These are phyloP conservation scores for Oryzias woworae DNA, from an alignment of 2,113 vertebrate genomes.

Conservation along the genomic window DNA sequence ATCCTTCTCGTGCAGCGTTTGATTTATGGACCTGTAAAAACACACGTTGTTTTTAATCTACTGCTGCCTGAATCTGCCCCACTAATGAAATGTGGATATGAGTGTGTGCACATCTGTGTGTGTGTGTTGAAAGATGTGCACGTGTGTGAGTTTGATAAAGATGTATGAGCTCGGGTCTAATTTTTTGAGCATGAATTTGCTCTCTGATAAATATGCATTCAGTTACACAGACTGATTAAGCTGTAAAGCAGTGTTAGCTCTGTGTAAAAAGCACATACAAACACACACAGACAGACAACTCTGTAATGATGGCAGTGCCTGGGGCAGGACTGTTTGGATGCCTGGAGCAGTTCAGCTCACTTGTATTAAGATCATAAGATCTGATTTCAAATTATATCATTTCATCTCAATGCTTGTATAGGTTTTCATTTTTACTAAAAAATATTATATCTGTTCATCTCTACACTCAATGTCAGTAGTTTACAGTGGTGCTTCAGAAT, in stretches of 20 bases:
- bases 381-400: conserved; percentile 41
- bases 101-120: conserved; percentile 33
- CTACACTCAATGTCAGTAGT: too few relatives aligned
- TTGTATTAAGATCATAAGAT: conserved; percentile 53
- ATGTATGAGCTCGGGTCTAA: conserved; percentile 65
- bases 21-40: conserved; percentile 82
- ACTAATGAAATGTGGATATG: conserved; percentile 69
- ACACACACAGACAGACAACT: conserved; percentile 29
- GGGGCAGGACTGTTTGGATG: conserved; percentile 57
- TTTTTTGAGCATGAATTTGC: conserved; percentile 70
- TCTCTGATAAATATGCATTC: conserved; percentile 75
- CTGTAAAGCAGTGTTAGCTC: conserved; percentile 72
- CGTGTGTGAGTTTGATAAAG: conserved; percentile 55
- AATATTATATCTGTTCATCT: too few relatives aligned
- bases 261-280: conserved; percentile 57
- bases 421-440: too few relatives aligned
- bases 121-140: conserved; percentile 27
- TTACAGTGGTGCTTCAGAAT: too few relatives aligned
- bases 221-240: conserved; percentile 74
- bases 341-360: conserved; percentile 55
- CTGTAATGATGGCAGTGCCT: conserved; percentile 53
- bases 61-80: conserved; percentile 69
- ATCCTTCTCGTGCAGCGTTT: conserved; percentile 72
- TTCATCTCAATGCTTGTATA: conserved; percentile 28
- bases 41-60: conserved; percentile 82